These are phyloP conservation scores for Ectropis grisescens DNA, from an alignment of 1,140 invertebrate species.

Conservation along the genomic window DNA sequence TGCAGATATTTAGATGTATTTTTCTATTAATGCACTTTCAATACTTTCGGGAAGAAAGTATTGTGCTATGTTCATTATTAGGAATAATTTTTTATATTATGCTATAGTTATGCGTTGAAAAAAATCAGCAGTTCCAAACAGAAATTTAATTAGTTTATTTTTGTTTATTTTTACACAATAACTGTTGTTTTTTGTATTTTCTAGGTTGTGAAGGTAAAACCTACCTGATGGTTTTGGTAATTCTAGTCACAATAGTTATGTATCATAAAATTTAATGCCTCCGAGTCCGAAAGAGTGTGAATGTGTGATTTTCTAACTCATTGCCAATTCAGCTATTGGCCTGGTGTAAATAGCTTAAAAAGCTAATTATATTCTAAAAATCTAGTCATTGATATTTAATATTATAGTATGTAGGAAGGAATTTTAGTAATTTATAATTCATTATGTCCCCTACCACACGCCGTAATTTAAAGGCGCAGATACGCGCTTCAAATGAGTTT, in stretches of 20 bases:
- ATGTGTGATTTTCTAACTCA: too few species aligned
- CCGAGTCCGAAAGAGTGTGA: too few species aligned
- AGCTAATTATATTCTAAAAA: neutral
- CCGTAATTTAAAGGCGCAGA: too few species aligned
- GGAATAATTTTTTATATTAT: neutral
- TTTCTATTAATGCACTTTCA: too few species aligned
- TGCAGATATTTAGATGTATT: constrained; percentile 26
- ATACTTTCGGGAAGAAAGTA: too few species aligned
- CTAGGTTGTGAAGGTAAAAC: neutral
- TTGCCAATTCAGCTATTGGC: too few species aligned
- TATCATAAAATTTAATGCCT: neutral
- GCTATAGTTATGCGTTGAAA: neutral
- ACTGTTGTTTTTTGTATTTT: neutral
- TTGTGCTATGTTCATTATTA: too few species aligned
- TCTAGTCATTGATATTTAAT: neutral
- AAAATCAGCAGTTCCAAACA: neutral
- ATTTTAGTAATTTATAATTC: too few species aligned
- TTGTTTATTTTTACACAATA: neutral
- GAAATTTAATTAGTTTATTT: neutral
- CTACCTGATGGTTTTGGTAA: neutral
- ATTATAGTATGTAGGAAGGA: neutral
- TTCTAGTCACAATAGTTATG: neutral
- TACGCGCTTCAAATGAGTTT: too few species aligned
- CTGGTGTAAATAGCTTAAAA: neutral
- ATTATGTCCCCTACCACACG: too few species aligned